Conservation (phyloP, 2,797 vertebrate genomes). For the Ctenopoma multispine region DNA sequence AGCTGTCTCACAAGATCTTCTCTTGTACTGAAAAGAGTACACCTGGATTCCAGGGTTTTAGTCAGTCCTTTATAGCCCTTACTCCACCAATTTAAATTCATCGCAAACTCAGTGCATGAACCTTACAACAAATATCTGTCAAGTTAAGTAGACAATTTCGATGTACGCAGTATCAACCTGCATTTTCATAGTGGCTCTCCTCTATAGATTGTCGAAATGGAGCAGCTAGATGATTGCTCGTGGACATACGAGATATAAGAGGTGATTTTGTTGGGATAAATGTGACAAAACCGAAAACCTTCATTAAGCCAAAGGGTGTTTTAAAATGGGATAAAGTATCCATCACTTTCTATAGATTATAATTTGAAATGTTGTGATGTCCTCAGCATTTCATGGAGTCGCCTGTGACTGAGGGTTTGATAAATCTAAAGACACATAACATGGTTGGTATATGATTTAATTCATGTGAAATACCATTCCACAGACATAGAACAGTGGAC, state of each 20-base stretch:
- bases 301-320: slow-evolving; percentile 35
- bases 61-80: not conserved
- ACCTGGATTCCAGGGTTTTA: no score
- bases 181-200: not conserved
- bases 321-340: slow-evolving; percentile 52
- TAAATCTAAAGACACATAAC: slow-evolving; percentile 6
- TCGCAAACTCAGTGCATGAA: no score
- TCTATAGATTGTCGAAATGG: not conserved
- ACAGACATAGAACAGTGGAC: slow-evolving; percentile 75
- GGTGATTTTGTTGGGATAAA: slow-evolving; percentile 31
- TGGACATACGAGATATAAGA: slow-evolving; percentile 21
- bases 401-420: slow-evolving; percentile 1
- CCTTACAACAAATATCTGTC: no score
- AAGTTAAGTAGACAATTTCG: not conserved
- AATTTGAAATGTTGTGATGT: slow-evolving; percentile 54
- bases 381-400: slow-evolving; percentile 21
- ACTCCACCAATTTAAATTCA: not conserved
- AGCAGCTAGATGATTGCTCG: not conserved
- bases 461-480: slow-evolving; percentile 80
- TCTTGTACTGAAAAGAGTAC: no score
- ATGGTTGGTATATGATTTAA: slow-evolving; percentile 68
- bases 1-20: no score
- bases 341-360: slow-evolving; percentile 50
- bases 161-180: not conserved
- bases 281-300: slow-evolving; percentile 47